Conservation (phyloP, 2,888 invertebrate species). For the Drosophila histrio region DNA sequence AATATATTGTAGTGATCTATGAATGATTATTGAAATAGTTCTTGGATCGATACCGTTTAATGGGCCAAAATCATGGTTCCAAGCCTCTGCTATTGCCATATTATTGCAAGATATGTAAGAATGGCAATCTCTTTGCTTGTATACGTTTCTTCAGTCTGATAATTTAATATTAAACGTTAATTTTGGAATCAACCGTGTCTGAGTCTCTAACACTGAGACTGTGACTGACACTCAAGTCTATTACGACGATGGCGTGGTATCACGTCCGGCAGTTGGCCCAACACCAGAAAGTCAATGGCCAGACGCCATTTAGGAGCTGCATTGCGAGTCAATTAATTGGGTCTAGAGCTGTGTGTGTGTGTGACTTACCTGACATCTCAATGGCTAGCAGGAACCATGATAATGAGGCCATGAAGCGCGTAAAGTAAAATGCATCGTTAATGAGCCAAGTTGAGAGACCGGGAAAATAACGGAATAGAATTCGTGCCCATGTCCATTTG, state of each 20-base stretch:
- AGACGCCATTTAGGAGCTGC: slow-evolving; percentile 49
- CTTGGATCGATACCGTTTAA: neutral
- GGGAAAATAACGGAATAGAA: slow-evolving; percentile 30
- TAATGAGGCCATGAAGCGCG: slow-evolving; percentile 38
- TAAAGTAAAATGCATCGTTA: slow-evolving; percentile 31
- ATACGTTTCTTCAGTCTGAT: too few species aligned
- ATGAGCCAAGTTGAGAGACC: slow-evolving; percentile 33
- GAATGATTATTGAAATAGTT: neutral
- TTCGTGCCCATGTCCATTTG: slow-evolving; percentile 6
- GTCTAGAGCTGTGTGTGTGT: neutral
- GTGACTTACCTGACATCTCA: slow-evolving; percentile 30
- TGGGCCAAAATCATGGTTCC: neutral
- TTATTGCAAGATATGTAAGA: neutral
- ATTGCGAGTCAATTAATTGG: neutral
- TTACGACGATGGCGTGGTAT: slow-evolving; percentile 4
- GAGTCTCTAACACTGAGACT: neutral
- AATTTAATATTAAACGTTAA: neutral
- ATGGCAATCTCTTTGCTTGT: too few species aligned
- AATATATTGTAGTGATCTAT: neutral
- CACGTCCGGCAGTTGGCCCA: slow-evolving; percentile 40
- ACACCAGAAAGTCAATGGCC: slow-evolving; percentile 46
- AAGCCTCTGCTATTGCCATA: neutral
- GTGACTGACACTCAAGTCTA: neutral
- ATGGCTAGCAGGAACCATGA: slow-evolving; percentile 35
- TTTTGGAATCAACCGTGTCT: neutral